These are phyloP conservation scores for Hypanus sabinus DNA, from an alignment of 2,113 vertebrate species.

Conservation along the genomic window DNA sequence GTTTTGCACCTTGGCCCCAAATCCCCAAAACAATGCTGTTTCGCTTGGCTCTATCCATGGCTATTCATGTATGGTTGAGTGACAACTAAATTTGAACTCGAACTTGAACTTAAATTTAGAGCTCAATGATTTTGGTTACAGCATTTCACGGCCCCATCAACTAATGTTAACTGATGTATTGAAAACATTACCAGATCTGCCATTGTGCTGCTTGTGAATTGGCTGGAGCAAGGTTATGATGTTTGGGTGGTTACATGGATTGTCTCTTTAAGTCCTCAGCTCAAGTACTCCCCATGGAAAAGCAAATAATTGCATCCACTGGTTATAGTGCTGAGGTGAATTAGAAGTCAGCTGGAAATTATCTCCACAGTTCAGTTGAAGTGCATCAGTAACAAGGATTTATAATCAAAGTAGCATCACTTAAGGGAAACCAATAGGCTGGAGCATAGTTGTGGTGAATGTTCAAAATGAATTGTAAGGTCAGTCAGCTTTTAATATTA, in stretches of 20 bases:
- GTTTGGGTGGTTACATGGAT: not conserved
- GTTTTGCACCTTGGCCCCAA: too few relatives aligned
- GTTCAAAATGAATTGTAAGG: not conserved
- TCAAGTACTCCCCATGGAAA: not conserved
- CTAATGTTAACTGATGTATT: not conserved
- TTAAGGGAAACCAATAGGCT: not conserved
- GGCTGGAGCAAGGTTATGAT: not conserved
- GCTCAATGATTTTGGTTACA: not conserved
- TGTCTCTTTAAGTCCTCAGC: not conserved
- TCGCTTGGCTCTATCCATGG: too few relatives aligned
- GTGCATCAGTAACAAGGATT: not conserved
- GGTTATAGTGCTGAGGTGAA: not conserved
- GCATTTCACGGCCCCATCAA: not conserved
- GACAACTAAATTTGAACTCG: too few relatives aligned
- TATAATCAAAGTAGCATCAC: not conserved
- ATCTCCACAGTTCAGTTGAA: not conserved
- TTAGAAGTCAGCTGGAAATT: not conserved
- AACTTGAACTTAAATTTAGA: not conserved
- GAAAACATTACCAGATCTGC: not conserved
- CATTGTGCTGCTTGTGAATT: not conserved
- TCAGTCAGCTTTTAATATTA: not conserved
- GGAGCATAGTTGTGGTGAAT: not conserved
- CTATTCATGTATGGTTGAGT: too few relatives aligned
- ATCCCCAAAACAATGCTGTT: too few relatives aligned
- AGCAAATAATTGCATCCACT: not conserved